phyloP scores from a whole-genome alignment of 2,113 vertebrate species.

The Aspidoscelis tigris region DNA sequence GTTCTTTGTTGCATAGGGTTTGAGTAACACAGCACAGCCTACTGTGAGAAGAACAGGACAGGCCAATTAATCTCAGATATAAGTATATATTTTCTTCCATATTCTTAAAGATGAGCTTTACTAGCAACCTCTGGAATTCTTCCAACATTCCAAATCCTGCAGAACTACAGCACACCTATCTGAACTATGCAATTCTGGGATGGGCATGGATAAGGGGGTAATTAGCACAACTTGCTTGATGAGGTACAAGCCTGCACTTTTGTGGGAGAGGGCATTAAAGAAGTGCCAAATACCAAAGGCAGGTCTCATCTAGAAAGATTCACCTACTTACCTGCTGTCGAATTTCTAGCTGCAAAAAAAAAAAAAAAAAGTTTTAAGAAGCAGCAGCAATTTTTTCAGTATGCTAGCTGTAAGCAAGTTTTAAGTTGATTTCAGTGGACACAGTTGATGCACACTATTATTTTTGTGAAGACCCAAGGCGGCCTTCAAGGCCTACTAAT shows the following conservation, averaged over 20 bases:
- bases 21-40: not conserved
- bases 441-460: too few species aligned
- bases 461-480: not conserved
- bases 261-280: slow-evolving; percentile 49
- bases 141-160: slow-evolving; percentile 68
- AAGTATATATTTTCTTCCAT: slow-evolving; percentile 36
- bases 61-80: not conserved
- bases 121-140: slow-evolving; percentile 63
- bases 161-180: slow-evolving; percentile 82
- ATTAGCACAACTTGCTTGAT: slow-evolving; percentile 24
- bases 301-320: slow-evolving; percentile 16
- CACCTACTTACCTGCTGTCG: slow-evolving; percentile 5
- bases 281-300: slow-evolving; percentile 9
- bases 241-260: slow-evolving; percentile 28
- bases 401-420: slow-evolving; percentile 3
- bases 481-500: too few species aligned
- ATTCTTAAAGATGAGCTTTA: slow-evolving; percentile 61
- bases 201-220: slow-evolving; percentile 63
- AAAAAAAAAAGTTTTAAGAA: slow-evolving; percentile 15
- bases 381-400: not conserved
- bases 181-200: slow-evolving; percentile 77
- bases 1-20: slow-evolving; percentile 5
- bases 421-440: not conserved
- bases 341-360: not conserved
- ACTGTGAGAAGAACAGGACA: not conserved